Percentiles rank a stretch among this genome's conserved stretches.
These are phyloP conservation scores for Acanthopagrus latus DNA, from an alignment of 2,797 vertebrate species.

Conservation along the genomic window DNA sequence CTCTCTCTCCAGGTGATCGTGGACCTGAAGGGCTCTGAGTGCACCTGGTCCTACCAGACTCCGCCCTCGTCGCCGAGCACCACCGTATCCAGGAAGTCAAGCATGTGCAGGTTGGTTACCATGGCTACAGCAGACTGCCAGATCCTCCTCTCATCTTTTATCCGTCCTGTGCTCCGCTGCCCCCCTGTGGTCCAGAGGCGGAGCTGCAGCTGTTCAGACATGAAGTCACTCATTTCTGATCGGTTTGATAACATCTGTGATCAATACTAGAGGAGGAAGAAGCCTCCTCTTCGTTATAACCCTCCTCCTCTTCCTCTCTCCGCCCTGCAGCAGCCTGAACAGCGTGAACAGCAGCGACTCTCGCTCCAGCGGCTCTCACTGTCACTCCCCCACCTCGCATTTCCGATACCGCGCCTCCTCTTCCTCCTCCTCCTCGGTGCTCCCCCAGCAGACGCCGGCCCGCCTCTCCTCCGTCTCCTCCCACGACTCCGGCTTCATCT, in stretches of 20 bases:
- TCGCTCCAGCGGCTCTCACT: constrained; percentile 94
- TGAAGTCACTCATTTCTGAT: neutral
- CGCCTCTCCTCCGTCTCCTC: constrained; percentile 95
- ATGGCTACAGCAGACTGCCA: neutral
- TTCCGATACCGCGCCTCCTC: constrained; percentile 94
- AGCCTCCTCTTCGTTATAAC: too few relatives aligned
- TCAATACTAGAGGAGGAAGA: neutral
- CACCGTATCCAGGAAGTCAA: constrained; percentile 96
- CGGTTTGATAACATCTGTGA: neutral
- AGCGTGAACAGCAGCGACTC: constrained; percentile 95
- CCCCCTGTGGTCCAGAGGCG: constrained; percentile 6
- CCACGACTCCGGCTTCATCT: constrained; percentile 96
- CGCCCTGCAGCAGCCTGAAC: constrained; percentile 92
- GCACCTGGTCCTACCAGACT: constrained; percentile 95
- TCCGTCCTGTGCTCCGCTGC: constrained; percentile 19
- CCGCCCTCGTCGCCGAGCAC: constrained; percentile 96
- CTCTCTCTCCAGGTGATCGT: constrained; percentile 88
- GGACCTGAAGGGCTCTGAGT: constrained; percentile 96
- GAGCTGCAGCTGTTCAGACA: constrained; percentile 13
- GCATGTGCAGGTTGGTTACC: constrained; percentile 94
- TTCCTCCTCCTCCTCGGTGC: constrained; percentile 81
- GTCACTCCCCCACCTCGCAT: constrained; percentile 93
- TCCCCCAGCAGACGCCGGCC: constrained; percentile 82
- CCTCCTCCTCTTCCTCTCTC: constrained; percentile 4
- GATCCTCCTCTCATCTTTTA: accelerated